These are phyloP conservation scores for Drosophila albomicans DNA, from an alignment of 1,140 invertebrate species.

Conservation along the genomic window DNA sequence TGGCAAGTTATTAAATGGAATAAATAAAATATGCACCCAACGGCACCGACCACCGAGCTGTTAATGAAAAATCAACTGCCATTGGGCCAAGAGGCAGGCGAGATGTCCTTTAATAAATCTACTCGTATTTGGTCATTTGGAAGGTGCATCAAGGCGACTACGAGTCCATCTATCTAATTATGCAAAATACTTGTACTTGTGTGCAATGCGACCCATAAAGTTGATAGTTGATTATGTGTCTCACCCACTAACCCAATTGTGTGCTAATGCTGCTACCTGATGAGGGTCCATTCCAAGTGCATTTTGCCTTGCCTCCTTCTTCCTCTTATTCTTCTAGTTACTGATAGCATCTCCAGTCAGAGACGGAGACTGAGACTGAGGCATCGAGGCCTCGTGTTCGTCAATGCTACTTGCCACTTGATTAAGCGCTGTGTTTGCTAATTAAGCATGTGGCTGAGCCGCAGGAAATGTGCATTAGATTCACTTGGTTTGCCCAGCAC, in stretches of 20 bases:
- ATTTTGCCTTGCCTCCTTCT: constrained; percentile 59
- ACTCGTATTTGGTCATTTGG: constrained; percentile 40
- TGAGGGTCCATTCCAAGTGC: constrained; percentile 48
- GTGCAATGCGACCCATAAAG: constrained; percentile 67
- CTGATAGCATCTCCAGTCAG: constrained; percentile 49
- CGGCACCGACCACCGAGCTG: constrained; percentile 34
- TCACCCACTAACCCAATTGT: constrained; percentile 80
- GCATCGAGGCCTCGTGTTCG: constrained; percentile 53
- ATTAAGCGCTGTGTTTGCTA: constrained; percentile 66
- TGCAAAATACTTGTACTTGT: constrained; percentile 49
- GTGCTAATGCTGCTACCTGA: constrained; percentile 43
- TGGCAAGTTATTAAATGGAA: constrained; percentile 65
- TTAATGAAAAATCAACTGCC: constrained; percentile 73
- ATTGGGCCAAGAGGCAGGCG: constrained; percentile 33
- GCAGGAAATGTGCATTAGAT: constrained; percentile 63
- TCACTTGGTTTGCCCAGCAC: constrained; percentile 49
- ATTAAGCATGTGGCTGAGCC: constrained; percentile 51
- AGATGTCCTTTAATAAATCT: constrained; percentile 32
- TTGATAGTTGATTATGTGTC: constrained; percentile 81
- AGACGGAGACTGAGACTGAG: constrained; percentile 6
- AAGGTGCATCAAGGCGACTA: constrained; percentile 48
- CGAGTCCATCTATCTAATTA: constrained; percentile 66
- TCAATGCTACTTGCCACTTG: constrained; percentile 81
- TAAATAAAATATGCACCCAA: constrained; percentile 50
- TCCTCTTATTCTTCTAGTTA: constrained; percentile 36